Percentiles rank a stretch among this genome's conserved stretches.
Conservation (phyloP, 2,888 invertebrate genomes). For the Zygothrica quintamaculata region DNA sequence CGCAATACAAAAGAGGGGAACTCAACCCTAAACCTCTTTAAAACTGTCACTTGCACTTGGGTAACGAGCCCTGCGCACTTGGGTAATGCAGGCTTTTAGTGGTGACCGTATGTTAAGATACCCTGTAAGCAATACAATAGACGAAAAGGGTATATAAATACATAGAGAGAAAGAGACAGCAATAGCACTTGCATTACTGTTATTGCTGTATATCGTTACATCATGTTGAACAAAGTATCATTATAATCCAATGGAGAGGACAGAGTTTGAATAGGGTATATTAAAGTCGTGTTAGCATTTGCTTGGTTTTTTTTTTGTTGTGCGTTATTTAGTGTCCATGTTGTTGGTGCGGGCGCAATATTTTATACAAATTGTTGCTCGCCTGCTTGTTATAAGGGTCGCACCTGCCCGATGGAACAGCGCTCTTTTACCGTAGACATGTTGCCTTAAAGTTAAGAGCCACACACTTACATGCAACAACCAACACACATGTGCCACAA, state of each 20-base stretch:
- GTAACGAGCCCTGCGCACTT: slow-evolving; percentile 20
- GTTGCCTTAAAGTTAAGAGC: slow-evolving; percentile 25
- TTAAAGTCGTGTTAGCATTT: not conserved
- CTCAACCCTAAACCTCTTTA: slow-evolving; percentile 11
- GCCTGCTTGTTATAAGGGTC: slow-evolving; percentile 69
- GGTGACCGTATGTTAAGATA: slow-evolving; percentile 9
- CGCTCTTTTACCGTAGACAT: slow-evolving; percentile 5
- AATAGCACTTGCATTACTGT: too few species aligned
- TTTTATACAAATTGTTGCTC: slow-evolving; percentile 71
- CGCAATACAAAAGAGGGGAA: slow-evolving; percentile 1
- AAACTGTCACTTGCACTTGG: slow-evolving; percentile 57
- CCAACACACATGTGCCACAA: slow-evolving; percentile 11
- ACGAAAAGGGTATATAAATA: not conserved
- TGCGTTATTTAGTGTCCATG: slow-evolving; percentile 52
- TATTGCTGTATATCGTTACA: too few species aligned
- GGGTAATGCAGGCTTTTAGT: slow-evolving; percentile 54
- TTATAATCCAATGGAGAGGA: too few species aligned
- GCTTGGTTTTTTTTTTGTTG: not conserved
- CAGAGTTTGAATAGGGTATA: too few species aligned
- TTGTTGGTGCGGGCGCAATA: slow-evolving; percentile 69
- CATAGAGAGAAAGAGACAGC: too few species aligned
- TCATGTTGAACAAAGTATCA: too few species aligned
- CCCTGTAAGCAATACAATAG: not conserved
- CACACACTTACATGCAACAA: slow-evolving; percentile 13
- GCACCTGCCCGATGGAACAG: slow-evolving; percentile 56